phyloP scores from a whole-genome alignment of 2,888 invertebrate genomes.

The Calephelis perditalis region DNA sequence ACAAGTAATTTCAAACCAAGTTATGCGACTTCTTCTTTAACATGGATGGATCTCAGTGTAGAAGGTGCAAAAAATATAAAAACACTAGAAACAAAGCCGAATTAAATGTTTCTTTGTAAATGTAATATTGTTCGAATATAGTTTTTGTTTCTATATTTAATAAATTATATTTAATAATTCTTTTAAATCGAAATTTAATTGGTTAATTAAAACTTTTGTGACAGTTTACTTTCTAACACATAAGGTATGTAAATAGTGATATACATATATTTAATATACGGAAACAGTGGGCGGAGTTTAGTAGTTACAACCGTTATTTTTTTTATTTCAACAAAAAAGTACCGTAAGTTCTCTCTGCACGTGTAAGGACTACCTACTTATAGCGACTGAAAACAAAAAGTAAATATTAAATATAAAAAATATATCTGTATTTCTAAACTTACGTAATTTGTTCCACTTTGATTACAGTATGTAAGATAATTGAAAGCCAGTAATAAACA shows the following conservation, averaged over 20 bases:
- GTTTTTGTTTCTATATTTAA: too few species aligned
- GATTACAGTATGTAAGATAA: too few species aligned
- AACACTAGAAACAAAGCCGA: too few species aligned
- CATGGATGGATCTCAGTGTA: neutral
- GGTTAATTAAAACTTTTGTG: neutral
- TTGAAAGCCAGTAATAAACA: too few species aligned
- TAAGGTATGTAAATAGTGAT: conserved; percentile 27
- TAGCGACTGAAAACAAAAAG: neutral
- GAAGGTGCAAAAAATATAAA: too few species aligned
- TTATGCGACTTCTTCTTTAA: conserved; percentile 25
- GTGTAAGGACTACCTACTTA: neutral
- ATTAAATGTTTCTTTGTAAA: too few species aligned
- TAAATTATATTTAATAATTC: too few species aligned
- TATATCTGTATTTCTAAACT: too few species aligned
- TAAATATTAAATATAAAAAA: neutral
- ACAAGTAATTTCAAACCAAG: conserved; percentile 23
- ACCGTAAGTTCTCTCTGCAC: neutral
- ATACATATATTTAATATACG: conserved; percentile 34
- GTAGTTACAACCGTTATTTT: conserved; percentile 21
- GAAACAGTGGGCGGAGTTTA: conserved; percentile 44
- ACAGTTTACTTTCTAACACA: conserved; percentile 8
- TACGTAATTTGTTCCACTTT: too few species aligned
- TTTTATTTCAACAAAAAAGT: conserved; percentile 14
- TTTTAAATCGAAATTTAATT: too few species aligned
- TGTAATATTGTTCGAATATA: too few species aligned